These are phyloP conservation scores for Gryllus longicercus DNA, from an alignment of 2,888 invertebrate species.

Conservation along the genomic window DNA sequence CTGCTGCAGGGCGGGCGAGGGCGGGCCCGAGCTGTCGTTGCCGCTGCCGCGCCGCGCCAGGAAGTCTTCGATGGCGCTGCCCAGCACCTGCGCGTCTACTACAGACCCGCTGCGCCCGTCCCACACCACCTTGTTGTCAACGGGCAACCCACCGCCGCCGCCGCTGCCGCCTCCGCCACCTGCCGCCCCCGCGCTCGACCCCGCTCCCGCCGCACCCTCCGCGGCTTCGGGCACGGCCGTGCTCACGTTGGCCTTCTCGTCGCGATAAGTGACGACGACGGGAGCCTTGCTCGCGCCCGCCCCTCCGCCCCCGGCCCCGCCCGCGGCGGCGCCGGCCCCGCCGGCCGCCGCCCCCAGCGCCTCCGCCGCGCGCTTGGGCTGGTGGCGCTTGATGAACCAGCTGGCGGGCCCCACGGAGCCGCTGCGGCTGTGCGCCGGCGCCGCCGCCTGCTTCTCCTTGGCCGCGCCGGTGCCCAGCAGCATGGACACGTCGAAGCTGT, in stretches of 20 bases:
- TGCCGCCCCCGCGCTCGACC: slow-evolving; percentile 35
- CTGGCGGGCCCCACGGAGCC: slow-evolving; percentile 55
- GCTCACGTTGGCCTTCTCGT: slow-evolving; percentile 45
- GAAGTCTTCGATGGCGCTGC: slow-evolving; percentile 81
- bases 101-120: slow-evolving; percentile 73
- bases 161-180: slow-evolving; percentile 43
- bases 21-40: slow-evolving; percentile 46
- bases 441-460: slow-evolving; percentile 44
- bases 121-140: slow-evolving; percentile 62
- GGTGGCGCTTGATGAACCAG: slow-evolving; percentile 67
- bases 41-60: slow-evolving; percentile 58
- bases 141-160: slow-evolving; percentile 40
- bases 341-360: too few relatives aligned
- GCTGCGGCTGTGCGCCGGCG: slow-evolving; percentile 36
- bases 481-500: slow-evolving; percentile 79
- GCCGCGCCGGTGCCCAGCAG: slow-evolving; percentile 54
- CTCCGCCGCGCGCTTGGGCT: slow-evolving; percentile 42
- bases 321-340: too few relatives aligned
- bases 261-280: slow-evolving; percentile 45
- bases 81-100: slow-evolving; percentile 74
- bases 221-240: slow-evolving; percentile 25
- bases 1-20: not conserved
- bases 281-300: too few relatives aligned
- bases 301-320: too few relatives aligned
- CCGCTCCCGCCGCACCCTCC: not conserved